These are phyloP conservation scores for Podarcis raffonei DNA, from an alignment of 2,113 vertebrate species.

Conservation along the genomic window DNA sequence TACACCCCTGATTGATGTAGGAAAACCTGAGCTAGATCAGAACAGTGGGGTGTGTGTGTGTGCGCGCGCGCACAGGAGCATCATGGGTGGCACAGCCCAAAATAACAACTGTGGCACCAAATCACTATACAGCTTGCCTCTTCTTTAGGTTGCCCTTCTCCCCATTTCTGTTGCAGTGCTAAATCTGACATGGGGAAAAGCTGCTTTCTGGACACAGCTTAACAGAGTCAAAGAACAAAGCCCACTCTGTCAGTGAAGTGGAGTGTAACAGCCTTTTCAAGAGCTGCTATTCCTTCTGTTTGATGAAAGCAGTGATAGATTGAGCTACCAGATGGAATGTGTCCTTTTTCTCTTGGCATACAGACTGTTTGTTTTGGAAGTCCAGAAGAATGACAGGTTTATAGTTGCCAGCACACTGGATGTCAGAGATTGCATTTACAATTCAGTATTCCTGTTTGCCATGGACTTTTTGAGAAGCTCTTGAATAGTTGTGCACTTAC, in stretches of 20 bases:
- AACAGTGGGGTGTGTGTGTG: background rate
- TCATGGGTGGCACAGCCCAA: background rate
- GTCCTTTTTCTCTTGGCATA: constrained; percentile 68
- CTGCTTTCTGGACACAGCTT: background rate
- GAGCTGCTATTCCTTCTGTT: constrained; percentile 37
- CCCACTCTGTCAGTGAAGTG: constrained; percentile 24
- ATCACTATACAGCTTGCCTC: background rate
- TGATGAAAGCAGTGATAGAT: constrained; percentile 53
- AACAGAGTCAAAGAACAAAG: background rate
- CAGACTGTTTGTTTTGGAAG: constrained; percentile 71
- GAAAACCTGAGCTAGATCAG: background rate
- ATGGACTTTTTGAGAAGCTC: constrained; percentile 63
- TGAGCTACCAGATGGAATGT: constrained; percentile 51
- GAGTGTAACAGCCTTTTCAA: constrained; percentile 46
- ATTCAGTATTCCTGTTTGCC: constrained; percentile 69
- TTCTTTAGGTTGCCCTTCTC: background rate
- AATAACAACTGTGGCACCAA: background rate
- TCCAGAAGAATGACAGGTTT: constrained; percentile 69
- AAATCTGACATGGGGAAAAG: background rate
- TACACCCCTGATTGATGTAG: too few relatives aligned
- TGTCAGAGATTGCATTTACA: constrained; percentile 65
- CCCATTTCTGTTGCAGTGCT: background rate
- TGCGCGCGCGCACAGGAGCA: background rate
- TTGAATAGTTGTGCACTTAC: constrained; percentile 67
- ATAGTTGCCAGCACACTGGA: constrained; percentile 55